These are phyloP conservation scores for Sinopyrophorus schimmeli DNA, from an alignment of 2,888 invertebrate genomes.

Conservation along the genomic window DNA sequence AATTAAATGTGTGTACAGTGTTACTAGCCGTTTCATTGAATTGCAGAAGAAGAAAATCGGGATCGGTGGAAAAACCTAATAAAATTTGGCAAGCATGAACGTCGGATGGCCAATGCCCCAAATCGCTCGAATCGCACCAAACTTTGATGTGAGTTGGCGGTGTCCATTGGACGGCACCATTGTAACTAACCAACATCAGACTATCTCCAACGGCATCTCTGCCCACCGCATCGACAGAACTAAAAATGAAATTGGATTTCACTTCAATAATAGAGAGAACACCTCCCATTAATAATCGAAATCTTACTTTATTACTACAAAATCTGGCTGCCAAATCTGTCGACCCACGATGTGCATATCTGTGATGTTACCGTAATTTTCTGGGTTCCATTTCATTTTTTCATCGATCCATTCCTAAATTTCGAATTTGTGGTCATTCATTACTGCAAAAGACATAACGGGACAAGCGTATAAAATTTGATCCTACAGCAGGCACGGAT, in stretches of 20 bases:
- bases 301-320: conserved; percentile 57
- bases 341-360: conserved; percentile 57
- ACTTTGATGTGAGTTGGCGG: conserved; percentile 46
- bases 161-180: conserved; percentile 50
- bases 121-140: conserved; percentile 48
- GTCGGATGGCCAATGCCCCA: conserved; percentile 55
- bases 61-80: conserved; percentile 50
- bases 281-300: too few relatives aligned
- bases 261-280: too few relatives aligned
- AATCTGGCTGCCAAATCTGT: conserved; percentile 65
- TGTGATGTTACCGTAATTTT: conserved; percentile 60
- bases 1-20: conserved; percentile 34
- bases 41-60: conserved; percentile 38
- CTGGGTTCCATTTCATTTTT: conserved; percentile 64
- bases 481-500: too few relatives aligned
- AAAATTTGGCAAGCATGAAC: conserved; percentile 50
- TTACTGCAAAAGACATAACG: too few relatives aligned
- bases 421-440: too few relatives aligned
- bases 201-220: conserved; percentile 44
- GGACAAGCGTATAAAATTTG: too few relatives aligned
- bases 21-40: conserved; percentile 39
- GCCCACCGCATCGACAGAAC: conserved; percentile 44
- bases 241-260: too few relatives aligned
- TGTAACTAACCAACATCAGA: conserved; percentile 42
- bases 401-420: conserved; percentile 71